phyloP scores from a whole-genome alignment of 2,888 invertebrate genomes.

The Harpagoxenus sublaevis region DNA sequence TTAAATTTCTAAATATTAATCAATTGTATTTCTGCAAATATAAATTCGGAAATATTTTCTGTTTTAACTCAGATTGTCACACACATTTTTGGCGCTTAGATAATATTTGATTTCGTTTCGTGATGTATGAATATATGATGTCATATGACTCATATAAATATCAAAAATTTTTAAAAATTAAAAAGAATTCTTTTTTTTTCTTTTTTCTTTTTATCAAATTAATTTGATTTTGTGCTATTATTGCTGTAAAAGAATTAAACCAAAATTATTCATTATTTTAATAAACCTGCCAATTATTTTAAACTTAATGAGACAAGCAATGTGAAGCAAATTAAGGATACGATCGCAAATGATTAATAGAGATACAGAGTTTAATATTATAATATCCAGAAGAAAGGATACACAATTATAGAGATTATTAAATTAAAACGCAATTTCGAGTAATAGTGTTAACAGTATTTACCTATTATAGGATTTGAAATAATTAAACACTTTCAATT shows the following conservation, averaged over 20 bases:
- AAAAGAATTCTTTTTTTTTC: too few relatives aligned
- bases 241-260: neutral
- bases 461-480: slow-evolving; percentile 8
- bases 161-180: neutral
- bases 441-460: neutral
- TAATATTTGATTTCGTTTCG: neutral
- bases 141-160: neutral
- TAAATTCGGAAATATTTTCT: neutral
- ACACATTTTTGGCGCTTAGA: neutral
- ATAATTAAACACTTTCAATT: slow-evolving; percentile 28
- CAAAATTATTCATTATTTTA: slow-evolving; percentile 16
- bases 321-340: slow-evolving; percentile 10
- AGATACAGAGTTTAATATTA: slow-evolving; percentile 8
- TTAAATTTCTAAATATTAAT: neutral
- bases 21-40: neutral
- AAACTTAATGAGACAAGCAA: slow-evolving; percentile 7
- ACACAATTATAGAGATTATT: slow-evolving; percentile 15
- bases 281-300: neutral
- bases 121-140: neutral
- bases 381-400: neutral
- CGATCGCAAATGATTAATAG: neutral
- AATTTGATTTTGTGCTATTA: neutral
- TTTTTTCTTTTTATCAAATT: too few relatives aligned
- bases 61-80: neutral
- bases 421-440: slow-evolving; percentile 29